A percentile compares a stretch with the other conserved stretches of the same genome.
phyloP scores from a whole-genome alignment of 2,797 vertebrate genomes.

The Acrocephalus scirpaceus region DNA sequence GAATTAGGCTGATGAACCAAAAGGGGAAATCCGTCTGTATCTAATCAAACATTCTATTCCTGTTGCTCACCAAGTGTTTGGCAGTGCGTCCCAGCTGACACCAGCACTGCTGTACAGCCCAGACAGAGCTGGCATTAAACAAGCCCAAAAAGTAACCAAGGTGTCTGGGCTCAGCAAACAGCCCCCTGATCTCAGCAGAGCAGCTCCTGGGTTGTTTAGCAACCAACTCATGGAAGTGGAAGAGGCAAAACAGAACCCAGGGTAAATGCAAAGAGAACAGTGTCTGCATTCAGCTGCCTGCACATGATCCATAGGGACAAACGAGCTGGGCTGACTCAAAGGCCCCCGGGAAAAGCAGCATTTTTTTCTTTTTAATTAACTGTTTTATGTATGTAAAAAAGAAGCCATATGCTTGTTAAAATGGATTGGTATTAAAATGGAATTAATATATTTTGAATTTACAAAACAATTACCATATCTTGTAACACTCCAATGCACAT shows the following conservation, averaged over 20 bases:
- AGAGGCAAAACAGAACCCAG: not conserved
- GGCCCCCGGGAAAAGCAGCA: not conserved
- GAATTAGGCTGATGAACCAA: not conserved
- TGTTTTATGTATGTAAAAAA: slow-evolving; percentile 17
- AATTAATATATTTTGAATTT: slow-evolving; percentile 22
- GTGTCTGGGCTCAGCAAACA: not conserved
- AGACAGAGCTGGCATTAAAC: not conserved
- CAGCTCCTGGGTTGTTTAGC: not conserved
- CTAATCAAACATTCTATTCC: not conserved
- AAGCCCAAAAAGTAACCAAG: not conserved
- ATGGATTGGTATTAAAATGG: slow-evolving; percentile 26
- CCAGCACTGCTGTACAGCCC: not conserved
- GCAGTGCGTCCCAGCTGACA: not conserved
- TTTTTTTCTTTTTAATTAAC: slow-evolving; percentile 1
- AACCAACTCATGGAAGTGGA: not conserved
- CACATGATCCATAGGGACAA: not conserved
- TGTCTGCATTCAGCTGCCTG: not conserved
- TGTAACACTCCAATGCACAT: not conserved
- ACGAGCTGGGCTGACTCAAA: slow-evolving; percentile 13
- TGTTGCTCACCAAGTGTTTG: not conserved
- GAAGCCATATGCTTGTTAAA: slow-evolving; percentile 17
- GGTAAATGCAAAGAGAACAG: not conserved
- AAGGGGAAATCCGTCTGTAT: not conserved
- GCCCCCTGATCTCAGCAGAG: not conserved
- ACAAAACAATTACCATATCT: slow-evolving; percentile 26